Conservation (phyloP, 92 coral and sea anemone genomes). For the Porites evermanni region DNA sequence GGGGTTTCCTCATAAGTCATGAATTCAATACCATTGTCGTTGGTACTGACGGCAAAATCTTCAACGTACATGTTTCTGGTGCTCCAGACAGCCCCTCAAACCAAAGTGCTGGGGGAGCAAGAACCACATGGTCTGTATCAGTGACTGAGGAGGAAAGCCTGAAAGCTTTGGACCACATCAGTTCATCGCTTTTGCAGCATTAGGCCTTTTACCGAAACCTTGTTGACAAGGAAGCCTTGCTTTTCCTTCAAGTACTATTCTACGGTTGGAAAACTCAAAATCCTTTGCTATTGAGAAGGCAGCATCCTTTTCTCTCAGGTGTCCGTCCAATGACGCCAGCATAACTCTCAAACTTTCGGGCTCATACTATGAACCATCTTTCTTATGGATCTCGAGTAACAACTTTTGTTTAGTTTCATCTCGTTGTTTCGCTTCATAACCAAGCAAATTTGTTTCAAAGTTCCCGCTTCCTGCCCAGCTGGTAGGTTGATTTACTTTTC, state of each 20-base stretch:
- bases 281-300: conserved; percentile 6
- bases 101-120: too few species aligned
- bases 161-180: conserved; percentile 14
- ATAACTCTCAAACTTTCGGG: conserved; percentile 25
- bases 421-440: conserved; percentile 26
- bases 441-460: neutral
- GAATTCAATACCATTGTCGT: conserved; percentile 15
- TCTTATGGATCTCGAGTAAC: conserved; percentile 31
- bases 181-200: conserved; percentile 17
- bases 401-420: conserved; percentile 32
- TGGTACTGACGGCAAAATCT: conserved; percentile 32
- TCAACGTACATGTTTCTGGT: conserved; percentile 47
- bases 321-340: conserved; percentile 15
- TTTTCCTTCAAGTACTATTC: neutral
- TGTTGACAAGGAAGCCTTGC: conserved; percentile 14
- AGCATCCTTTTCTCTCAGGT: conserved; percentile 3
- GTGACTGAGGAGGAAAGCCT: neutral
- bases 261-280: conserved; percentile 15
- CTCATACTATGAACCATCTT: conserved; percentile 15
- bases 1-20: conserved; percentile 34
- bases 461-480: conserved; percentile 30
- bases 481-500: neutral
- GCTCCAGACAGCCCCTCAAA: conserved; percentile 48
- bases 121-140: neutral
- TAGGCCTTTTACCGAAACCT: conserved; percentile 17